phyloP scores from a whole-genome alignment of 2,888 invertebrate species.

The Oxyteleia sp. region DNA sequence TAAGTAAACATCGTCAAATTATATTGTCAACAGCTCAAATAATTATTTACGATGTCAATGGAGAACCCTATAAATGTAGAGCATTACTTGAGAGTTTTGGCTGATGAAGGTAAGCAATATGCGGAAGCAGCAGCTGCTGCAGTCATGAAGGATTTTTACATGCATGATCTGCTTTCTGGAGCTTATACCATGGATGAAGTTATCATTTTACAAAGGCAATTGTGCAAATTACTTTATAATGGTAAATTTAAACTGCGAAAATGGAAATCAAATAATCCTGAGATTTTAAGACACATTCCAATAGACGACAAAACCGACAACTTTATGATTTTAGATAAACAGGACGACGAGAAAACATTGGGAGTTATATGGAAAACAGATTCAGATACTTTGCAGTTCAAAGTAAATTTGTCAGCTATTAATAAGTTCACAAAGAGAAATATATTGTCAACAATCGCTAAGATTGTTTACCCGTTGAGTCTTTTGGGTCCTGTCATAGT shows the following conservation, averaged over 20 bases:
- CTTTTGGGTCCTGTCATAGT: constrained; percentile 58
- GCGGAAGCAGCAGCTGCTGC: constrained; percentile 59
- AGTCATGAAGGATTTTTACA: constrained; percentile 19
- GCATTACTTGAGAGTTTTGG: constrained; percentile 73
- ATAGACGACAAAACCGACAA: constrained; percentile 16
- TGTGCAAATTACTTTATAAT: neutral
- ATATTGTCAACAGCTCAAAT: constrained; percentile 5
- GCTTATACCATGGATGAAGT: constrained; percentile 21
- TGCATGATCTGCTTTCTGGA: constrained; percentile 34
- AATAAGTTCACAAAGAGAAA: constrained; percentile 4
- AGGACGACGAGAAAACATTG: constrained; percentile 57
- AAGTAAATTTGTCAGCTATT: constrained; percentile 13
- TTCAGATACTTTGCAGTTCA: constrained; percentile 46
- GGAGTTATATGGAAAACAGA: constrained; percentile 61
- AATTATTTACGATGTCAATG: too few relatives aligned
- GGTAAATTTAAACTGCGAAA: constrained; percentile 15
- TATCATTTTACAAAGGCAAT: neutral
- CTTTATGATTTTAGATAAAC: constrained; percentile 42
- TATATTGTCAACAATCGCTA: constrained; percentile 17
- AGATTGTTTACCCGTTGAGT: constrained; percentile 66
- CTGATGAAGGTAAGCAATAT: constrained; percentile 55
- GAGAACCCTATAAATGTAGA: too few relatives aligned
- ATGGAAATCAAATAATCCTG: constrained; percentile 24
- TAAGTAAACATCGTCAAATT: neutral
- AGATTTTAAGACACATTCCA: constrained; percentile 15